Evolutionary conservation across 2,888 invertebrate genomes (phyloP), one percentile per base, ranked within the genome.

Genomic region (Physocephala rufipes): DNA sequence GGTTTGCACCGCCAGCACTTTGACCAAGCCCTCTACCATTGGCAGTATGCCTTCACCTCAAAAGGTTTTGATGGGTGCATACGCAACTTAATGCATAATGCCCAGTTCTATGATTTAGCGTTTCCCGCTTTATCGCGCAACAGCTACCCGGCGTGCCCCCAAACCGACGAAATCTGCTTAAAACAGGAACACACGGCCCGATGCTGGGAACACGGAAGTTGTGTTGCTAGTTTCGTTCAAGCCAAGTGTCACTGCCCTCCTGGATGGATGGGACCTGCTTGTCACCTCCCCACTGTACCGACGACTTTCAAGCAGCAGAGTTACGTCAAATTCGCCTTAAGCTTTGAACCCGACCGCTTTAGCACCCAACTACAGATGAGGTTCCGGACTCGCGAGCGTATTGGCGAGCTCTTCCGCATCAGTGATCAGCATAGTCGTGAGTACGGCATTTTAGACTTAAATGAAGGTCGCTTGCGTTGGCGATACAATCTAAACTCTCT

Each of bases 21-120:
- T 81, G 95, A 95, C 81, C 95, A 95, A 0, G 91, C 92, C 0
- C 91, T 93, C 77, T 95, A 94, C 84, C 92, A 92, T 75, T 96
- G 95, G 95, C 93, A 94, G 78, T 93, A 93, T 79, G 93, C 95
- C 89, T 95, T 95, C 1, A 92, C 93, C 55, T 94, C 94, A 0
- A 93, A 93, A 86, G 94, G 94, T 19, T 98, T 98, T 84, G 94
- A 95, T 82, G 99, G 99, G 21, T 99, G 99, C 86, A 94, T 99
- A 75, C 90, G 95, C 81, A 97, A 99, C 85, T 88, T 99, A 43
- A 91, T 96, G 80, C 97, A 98, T 83, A 98, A 99, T 82, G 96
- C 97, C 80, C 94, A 92, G 85, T 88, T 98, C 73, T 98, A 98
- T 85, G 98, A 99, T 83, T 87, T 99, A 75, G 96, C 96, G 0